Conservation (phyloP, 2,113 vertebrate species). For the Otocyon megalotis region DNA sequence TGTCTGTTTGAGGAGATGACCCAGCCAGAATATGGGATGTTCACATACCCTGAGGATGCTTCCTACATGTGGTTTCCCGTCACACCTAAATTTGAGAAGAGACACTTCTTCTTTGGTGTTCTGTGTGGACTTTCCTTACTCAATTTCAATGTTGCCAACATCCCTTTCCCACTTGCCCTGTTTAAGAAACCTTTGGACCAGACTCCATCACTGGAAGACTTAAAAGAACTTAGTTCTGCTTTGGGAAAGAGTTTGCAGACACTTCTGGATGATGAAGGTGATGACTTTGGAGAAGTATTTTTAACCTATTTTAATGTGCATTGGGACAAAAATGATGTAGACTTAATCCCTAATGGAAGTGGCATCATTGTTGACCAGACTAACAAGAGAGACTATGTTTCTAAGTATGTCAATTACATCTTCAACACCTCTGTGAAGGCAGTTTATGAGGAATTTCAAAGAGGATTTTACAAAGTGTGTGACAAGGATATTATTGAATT, state of each 20-base stretch:
- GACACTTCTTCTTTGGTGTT: slow-evolving; percentile 84
- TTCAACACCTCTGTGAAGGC: slow-evolving; percentile 90
- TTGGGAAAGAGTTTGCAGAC: slow-evolving; percentile 89
- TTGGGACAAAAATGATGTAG: too few relatives aligned
- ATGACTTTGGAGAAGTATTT: too few relatives aligned
- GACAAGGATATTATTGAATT: slow-evolving; percentile 84
- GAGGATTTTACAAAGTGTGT: slow-evolving; percentile 91
- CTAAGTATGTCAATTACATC: slow-evolving; percentile 86
- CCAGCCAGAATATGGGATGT: slow-evolving; percentile 84
- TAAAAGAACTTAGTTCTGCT: slow-evolving; percentile 95
- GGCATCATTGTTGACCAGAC: too few relatives aligned
- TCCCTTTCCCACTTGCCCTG: slow-evolving; percentile 95
- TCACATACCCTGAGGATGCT: slow-evolving; percentile 83
- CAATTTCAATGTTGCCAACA: slow-evolving; percentile 94
- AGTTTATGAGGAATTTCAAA: slow-evolving; percentile 89
- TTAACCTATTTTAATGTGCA: too few relatives aligned
- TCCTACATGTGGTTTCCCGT: slow-evolving; percentile 90
- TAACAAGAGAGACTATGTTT: slow-evolving; percentile 84
- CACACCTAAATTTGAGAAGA: slow-evolving; percentile 73
- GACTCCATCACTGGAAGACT: slow-evolving; percentile 91
- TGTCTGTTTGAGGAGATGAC: slow-evolving; percentile 86
- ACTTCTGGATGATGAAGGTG: too few relatives aligned
- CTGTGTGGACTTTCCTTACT: slow-evolving; percentile 89
- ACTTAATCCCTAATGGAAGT: too few relatives aligned
- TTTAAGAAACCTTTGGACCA: slow-evolving; percentile 96